phyloP scores from a whole-genome alignment of 37 sponge, comb jelly and placozoan species.

The Chondrosia reniformis region DNA sequence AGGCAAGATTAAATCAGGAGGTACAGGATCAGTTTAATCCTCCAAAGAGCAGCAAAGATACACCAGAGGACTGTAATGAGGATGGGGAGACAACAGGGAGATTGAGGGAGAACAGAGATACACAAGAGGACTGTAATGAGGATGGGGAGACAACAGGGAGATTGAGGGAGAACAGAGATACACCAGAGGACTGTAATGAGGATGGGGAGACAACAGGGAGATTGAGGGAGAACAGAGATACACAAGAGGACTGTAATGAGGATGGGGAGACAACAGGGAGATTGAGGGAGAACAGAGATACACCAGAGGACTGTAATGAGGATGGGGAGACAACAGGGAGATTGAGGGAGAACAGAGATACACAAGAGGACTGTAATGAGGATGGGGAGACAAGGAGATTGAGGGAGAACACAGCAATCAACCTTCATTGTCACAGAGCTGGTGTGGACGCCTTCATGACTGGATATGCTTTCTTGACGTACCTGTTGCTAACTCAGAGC shows the following conservation, averaged over 20 bases:
- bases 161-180: too few relatives aligned
- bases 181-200: too few relatives aligned
- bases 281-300: background rate
- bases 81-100: too few relatives aligned
- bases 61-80: too few relatives aligned
- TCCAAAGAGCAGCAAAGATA: too few relatives aligned
- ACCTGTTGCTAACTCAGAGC: background rate
- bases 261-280: constrained; percentile 8
- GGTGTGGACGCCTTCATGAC: constrained; percentile 93
- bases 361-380: background rate
- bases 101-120: constrained; percentile 6
- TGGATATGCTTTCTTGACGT: constrained; percentile 50
- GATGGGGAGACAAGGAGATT: background rate
- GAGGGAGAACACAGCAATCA: background rate
- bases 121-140: background rate
- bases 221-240: background rate
- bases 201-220: too few relatives aligned
- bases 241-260: too few relatives aligned
- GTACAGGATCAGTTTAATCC: too few relatives aligned
- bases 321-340: background rate
- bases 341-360: background rate
- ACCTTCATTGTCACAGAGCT: constrained; percentile 32
- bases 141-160: background rate
- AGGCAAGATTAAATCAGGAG: too few relatives aligned
- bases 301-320: background rate